phyloP scores from a whole-genome alignment of 2,888 invertebrate species.

The Tetramorium bicarinatum region DNA sequence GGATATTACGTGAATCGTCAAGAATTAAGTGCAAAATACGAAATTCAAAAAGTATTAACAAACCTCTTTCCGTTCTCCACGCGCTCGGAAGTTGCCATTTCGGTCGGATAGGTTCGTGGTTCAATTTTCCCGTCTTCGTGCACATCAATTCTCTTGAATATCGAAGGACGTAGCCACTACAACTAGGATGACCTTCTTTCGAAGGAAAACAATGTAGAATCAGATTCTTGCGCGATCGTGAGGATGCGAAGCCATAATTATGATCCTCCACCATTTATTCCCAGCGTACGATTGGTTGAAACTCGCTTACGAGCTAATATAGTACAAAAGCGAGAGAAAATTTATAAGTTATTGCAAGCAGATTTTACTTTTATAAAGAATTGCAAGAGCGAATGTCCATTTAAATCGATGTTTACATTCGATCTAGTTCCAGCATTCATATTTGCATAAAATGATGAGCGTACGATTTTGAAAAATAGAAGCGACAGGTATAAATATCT shows the following conservation, averaged over 20 bases:
- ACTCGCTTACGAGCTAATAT: neutral
- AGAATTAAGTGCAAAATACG: neutral
- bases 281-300: neutral
- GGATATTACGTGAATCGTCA: neutral
- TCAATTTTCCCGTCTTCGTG: slow-evolving; percentile 13
- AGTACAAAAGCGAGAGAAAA: neutral
- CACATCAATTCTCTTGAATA: slow-evolving; percentile 8
- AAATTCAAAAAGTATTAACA: neutral
- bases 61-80: slow-evolving; percentile 41
- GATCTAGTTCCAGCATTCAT: neutral
- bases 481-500: neutral
- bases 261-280: neutral
- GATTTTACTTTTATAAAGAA: neutral
- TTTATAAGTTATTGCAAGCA: neutral
- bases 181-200: slow-evolving; percentile 13
- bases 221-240: slow-evolving; percentile 17
- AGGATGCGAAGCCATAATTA: neutral
- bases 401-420: neutral
- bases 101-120: neutral
- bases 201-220: slow-evolving; percentile 22
- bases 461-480: neutral
- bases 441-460: slow-evolving; percentile 1
- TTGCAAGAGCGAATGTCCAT: neutral
- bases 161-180: neutral
- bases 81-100: slow-evolving; percentile 27